Conservation (phyloP, 2,888 invertebrate species). For the Agrotis exclamationis region DNA sequence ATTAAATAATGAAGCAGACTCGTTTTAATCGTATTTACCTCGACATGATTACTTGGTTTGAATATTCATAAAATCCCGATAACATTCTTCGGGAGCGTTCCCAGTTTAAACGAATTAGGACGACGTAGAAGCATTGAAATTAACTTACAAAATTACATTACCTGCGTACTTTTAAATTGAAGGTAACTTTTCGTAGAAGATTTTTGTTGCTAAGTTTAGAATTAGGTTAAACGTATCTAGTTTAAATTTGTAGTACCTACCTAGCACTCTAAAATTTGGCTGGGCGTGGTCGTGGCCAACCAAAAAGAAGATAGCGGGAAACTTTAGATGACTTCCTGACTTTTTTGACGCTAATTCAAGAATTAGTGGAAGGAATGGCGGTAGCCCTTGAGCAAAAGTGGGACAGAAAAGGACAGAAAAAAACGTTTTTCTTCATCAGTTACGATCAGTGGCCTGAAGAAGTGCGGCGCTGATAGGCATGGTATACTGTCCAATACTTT, state of each 20-base stretch:
- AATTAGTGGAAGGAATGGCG: too few relatives aligned
- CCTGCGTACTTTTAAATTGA: conserved; percentile 44
- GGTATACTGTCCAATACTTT: too few relatives aligned
- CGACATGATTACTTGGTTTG: conserved; percentile 75
- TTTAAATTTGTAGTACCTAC: neutral
- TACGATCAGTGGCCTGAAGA: too few relatives aligned
- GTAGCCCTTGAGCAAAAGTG: too few relatives aligned
- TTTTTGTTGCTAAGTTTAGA: conserved; percentile 30
- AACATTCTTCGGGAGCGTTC: conserved; percentile 73
- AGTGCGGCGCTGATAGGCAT: too few relatives aligned
- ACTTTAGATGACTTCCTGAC: too few relatives aligned
- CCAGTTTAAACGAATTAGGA: conserved; percentile 73
- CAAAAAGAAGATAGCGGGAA: too few relatives aligned
- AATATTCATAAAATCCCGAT: conserved; percentile 79
- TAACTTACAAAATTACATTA: conserved; percentile 58
- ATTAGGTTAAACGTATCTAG: conserved; percentile 8
- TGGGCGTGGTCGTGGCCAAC: too few relatives aligned
- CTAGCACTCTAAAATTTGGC: neutral
- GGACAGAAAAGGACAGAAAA: too few relatives aligned
- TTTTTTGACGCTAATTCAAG: too few relatives aligned
- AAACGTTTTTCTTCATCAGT: too few relatives aligned
- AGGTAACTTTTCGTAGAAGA: conserved; percentile 29
- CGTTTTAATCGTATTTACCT: conserved; percentile 77
- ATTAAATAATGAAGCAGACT: conserved; percentile 67
- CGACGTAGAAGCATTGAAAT: conserved; percentile 53